Conservation (phyloP, 2,113 vertebrate genomes). For the Myrmecophaga tridactyla region DNA sequence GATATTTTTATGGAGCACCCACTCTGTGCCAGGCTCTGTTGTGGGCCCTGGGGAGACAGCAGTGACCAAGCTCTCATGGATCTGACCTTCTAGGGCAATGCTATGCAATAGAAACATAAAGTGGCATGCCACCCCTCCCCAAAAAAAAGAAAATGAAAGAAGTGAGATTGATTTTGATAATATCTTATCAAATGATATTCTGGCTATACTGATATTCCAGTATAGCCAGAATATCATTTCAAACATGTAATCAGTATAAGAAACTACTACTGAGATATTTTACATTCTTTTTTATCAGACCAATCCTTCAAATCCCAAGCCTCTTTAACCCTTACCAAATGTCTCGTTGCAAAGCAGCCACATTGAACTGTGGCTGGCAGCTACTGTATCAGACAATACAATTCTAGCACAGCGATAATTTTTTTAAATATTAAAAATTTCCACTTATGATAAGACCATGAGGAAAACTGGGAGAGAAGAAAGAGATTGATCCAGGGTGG, state of each 20-base stretch:
- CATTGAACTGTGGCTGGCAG: background rate
- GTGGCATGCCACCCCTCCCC: background rate
- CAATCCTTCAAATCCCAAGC: background rate
- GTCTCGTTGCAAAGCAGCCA: background rate
- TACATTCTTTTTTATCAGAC: background rate
- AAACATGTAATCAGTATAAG: background rate
- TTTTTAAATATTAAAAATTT: background rate
- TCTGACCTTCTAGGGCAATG: background rate
- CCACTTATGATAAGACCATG: background rate
- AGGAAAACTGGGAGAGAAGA: background rate
- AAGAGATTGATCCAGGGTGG: background rate
- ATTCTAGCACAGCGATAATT: background rate
- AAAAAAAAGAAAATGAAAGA: background rate
- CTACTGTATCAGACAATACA: background rate
- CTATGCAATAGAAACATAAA: background rate
- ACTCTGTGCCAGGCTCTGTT: background rate
- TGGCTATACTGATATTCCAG: no score
- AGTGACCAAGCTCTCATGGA: background rate
- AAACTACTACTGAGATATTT: background rate
- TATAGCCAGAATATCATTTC: background rate
- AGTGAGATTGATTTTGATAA: background rate
- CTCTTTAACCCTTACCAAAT: accelerated
- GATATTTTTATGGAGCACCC: background rate
- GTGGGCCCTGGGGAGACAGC: background rate
- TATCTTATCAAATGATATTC: background rate